Evolutionary conservation across 2,888 invertebrate species (phyloP).

Genomic region (Morpho deidamia): DNA sequence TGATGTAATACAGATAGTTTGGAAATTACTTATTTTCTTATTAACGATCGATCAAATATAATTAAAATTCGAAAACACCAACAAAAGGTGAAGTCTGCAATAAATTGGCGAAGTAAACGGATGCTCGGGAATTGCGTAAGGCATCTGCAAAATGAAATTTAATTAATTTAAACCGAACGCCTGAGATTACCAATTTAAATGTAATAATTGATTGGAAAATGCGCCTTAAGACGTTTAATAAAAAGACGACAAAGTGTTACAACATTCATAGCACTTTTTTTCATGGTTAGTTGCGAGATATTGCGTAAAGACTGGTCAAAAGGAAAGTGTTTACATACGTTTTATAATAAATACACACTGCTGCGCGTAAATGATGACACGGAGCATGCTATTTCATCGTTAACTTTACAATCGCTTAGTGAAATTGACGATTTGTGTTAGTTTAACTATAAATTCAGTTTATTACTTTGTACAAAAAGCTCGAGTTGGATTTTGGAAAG

Average conservation of each 20-base stretch:
- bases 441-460: background rate
- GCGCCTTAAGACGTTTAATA: background rate
- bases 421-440: background rate
- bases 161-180: background rate
- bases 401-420: background rate
- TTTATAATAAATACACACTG: slow-evolving; percentile 1
- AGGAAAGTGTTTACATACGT: slow-evolving; percentile 1
- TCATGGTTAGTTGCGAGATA: background rate
- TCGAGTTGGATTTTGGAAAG: too few relatives aligned
- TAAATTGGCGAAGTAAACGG: background rate
- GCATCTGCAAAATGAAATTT: background rate
- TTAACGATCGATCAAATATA: background rate
- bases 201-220: background rate
- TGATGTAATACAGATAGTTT: too few relatives aligned
- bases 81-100: background rate
- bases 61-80: background rate
- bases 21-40: background rate
- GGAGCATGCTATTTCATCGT: background rate
- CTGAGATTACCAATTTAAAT: background rate
- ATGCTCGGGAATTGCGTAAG: background rate
- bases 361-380: background rate
- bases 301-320: background rate
- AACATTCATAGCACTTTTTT: background rate
- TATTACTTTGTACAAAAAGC: too few relatives aligned
- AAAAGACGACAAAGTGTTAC: background rate